Evolutionary conservation across 2,888 invertebrate species (phyloP), one percentile per base, ranked within the genome.

Genomic region (Incurvaria masculella): DNA sequence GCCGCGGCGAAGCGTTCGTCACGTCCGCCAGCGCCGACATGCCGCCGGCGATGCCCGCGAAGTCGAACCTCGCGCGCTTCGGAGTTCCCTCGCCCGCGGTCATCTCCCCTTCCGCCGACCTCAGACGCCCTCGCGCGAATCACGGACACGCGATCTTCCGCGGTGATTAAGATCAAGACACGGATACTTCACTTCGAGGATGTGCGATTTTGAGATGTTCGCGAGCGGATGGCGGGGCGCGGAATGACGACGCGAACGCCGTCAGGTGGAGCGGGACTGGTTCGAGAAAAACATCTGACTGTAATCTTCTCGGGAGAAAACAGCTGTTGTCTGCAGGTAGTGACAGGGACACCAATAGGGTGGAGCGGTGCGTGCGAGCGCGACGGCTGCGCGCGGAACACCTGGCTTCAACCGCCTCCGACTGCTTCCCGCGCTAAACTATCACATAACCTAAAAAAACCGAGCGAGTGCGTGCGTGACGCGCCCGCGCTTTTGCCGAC

Each of bases 281-380:
- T 71, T 69, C 65, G 66, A 68, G 57, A 72, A 70, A 69, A 75
- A 78, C 78, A 78, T 78, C 78, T 78, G 78, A 76, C 75, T 38
- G 42, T 76, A 75, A 62, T 63, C 61, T 75, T 76, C 76, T 75
- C 68, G 73, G 68, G 73, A 72, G 72, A 74, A 74, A 76, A 78
- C 78, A 78, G 78, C 78, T 78, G 78, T 69, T 68, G 65, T 59
- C 60, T 57, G 66, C 72, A 69, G 71, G 72, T 71, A 70, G 62
- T 47, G 64, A 59, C 64, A 55, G 61, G 55, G 68, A 66, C 67
- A 69, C 57, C 61, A 62, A 61, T 41, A 54, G 55, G 11, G 41
- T 63, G 58, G 42, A 47, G 43, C 42, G 46, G 54, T 48, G 58
- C 56, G 63, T 50, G 72, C 61, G 60, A 61, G 72, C 70, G 66